Evolutionary conservation across 2,888 invertebrate species (phyloP), one percentile per base, ranked within the genome.

Genomic region (Mesorhabditis sp.): DNA sequence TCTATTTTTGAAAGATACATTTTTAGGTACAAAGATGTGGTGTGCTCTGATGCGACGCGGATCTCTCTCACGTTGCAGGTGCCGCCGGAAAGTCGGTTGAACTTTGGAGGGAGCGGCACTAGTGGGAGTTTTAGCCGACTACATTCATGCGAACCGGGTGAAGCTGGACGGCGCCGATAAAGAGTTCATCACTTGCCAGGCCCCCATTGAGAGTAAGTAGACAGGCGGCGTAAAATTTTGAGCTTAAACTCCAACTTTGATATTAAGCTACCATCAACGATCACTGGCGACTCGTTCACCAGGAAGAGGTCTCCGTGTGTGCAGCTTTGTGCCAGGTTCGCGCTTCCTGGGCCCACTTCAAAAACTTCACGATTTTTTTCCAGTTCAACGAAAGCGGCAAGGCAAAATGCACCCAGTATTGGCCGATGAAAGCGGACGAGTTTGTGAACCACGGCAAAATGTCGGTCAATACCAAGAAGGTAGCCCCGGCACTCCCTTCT

Each of bases 341-440:
- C 28, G 28, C 28, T 28, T 50, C 58, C 10, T 13, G 58, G 7
- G 58, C 58, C 10, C 58, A 13, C n/a, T 50, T 50, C 1, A 28
- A 1, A 28, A 28, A 28, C 28, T 28, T 28, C 28, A 42, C 10
- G 10, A 66, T 13, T 7, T 28, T 28, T 4, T 45, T 42, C 45
- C 4, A 66, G 66, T 13, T n/a, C 45, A 43, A 15, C 13, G 70
- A 70, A 43, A 62, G 64, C 42, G 67, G 65, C 7, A 70, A 70
- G 28, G 15, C 10, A 5, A 70, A 70, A 28, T 70, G 70, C 42
- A 65, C 45, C 10, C 50, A 63, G 65, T 70, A 70, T 42, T 70
- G 70, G 70, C 67, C 67, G 41, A 10, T 42, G 45, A 62, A 67
- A 42, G 66, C 62, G 44, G 69, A 45, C 2, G 62, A 15, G 4